Percentiles rank a stretch among this genome's conserved stretches.
phyloP scores from a whole-genome alignment of 2,113 vertebrate species.

The Alethe diademata region DNA sequence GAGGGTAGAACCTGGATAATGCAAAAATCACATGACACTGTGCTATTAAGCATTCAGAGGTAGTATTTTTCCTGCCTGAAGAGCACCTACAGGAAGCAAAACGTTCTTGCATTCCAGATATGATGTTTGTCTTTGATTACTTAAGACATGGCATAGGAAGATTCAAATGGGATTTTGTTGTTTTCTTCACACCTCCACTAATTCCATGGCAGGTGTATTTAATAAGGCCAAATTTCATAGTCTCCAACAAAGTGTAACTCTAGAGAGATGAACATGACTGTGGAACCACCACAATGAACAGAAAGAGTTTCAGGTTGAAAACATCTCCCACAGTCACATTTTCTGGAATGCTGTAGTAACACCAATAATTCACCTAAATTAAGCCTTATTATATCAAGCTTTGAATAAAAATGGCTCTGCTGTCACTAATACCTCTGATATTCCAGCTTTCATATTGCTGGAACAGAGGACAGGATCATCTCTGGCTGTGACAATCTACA shows the following conservation, averaged over 20 bases:
- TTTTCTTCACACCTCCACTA: background rate
- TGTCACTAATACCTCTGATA: background rate
- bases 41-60: background rate
- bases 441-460: background rate
- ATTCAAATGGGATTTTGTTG: background rate
- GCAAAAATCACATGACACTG: background rate
- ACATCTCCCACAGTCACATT: background rate
- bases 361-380: background rate
- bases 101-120: background rate
- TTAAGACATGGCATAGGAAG: background rate
- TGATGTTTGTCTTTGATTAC: background rate
- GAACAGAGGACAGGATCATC: background rate
- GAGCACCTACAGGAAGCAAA: background rate
- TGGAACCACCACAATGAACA: background rate
- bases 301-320: background rate
- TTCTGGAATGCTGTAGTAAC: background rate
- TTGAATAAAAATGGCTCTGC: background rate
- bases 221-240: background rate
- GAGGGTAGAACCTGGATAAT: background rate
- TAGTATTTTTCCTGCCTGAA: background rate
- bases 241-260: background rate
- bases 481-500: background rate
- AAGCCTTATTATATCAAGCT: background rate
- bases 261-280: background rate
- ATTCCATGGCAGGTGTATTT: background rate